phyloP scores from a whole-genome alignment of 2,888 invertebrate species.

The Bugula neritina region DNA sequence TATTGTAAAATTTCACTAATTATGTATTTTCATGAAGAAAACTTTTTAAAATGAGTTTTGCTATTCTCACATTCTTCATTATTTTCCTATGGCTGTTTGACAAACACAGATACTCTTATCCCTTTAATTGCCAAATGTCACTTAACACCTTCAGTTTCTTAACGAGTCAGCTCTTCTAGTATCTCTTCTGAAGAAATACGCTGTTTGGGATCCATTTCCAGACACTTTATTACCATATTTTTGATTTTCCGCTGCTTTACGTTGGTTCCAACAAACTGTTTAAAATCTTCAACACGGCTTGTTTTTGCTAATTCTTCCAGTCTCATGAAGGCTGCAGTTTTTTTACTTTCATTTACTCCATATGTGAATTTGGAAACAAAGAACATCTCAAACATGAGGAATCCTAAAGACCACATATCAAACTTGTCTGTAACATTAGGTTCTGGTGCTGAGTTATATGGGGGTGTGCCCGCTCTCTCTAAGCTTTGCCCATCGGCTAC shows the following conservation, averaged over 20 bases:
- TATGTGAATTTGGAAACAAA: background rate
- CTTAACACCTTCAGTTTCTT: no score
- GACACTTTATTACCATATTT: background rate
- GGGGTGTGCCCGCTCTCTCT: background rate
- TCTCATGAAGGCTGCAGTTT: background rate
- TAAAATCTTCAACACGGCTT: background rate
- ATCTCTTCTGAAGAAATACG: background rate
- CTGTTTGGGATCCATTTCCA: background rate
- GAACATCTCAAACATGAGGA: slow-evolving; percentile 7
- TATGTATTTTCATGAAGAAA: no score
- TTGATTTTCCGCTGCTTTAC: background rate
- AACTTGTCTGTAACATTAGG: background rate
- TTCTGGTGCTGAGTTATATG: slow-evolving; percentile 11
- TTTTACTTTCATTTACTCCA: background rate
- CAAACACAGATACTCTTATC: no score
- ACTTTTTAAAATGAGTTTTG: no score
- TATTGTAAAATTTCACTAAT: no score
- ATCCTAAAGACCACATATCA: slow-evolving; percentile 16
- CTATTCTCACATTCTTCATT: no score
- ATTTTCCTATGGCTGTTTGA: no score
- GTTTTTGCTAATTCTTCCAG: background rate
- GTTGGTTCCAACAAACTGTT: background rate
- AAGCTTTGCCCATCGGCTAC: background rate
- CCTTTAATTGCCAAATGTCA: no score
- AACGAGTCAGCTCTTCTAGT: no score